Conservation (phyloP, 1,140 invertebrate genomes). For the Euura saliciscinereae region DNA sequence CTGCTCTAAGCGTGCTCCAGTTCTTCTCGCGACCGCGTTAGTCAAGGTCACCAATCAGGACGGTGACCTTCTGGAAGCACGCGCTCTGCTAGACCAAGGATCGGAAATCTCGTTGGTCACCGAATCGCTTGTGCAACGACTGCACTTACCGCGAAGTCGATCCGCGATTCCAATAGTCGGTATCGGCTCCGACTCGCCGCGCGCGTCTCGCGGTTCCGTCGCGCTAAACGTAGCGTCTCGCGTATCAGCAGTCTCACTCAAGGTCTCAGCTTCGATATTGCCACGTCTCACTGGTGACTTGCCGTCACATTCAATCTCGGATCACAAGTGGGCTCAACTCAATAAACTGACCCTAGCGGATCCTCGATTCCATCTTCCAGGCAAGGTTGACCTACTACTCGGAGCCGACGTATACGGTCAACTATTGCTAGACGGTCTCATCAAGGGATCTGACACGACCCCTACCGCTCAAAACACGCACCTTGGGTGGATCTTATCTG, state of each 20-base stretch:
- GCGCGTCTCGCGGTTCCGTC: not conserved
- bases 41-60: too few species aligned
- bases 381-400: not conserved
- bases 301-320: not conserved
- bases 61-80: not conserved
- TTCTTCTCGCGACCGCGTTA: too few species aligned
- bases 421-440: not conserved
- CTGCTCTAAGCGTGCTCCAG: too few species aligned
- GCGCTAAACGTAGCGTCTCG: not conserved
- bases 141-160: conserved; percentile 6
- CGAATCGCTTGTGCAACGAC: not conserved
- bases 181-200: not conserved
- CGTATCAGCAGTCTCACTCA: not conserved
- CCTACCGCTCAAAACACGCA: conserved; percentile 7
- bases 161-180: not conserved
- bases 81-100: conserved; percentile 9
- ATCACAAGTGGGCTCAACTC: not conserved
- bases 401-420: conserved; percentile 8
- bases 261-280: not conserved
- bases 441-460: not conserved
- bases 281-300: not conserved
- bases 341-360: not conserved
- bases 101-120: conserved; percentile 12
- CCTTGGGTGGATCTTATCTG: conserved; percentile 11
- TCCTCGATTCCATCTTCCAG: not conserved